Evolutionary conservation across 2,113 vertebrate genomes (phyloP).

Genomic region (Pachyramphus minor): DNA sequence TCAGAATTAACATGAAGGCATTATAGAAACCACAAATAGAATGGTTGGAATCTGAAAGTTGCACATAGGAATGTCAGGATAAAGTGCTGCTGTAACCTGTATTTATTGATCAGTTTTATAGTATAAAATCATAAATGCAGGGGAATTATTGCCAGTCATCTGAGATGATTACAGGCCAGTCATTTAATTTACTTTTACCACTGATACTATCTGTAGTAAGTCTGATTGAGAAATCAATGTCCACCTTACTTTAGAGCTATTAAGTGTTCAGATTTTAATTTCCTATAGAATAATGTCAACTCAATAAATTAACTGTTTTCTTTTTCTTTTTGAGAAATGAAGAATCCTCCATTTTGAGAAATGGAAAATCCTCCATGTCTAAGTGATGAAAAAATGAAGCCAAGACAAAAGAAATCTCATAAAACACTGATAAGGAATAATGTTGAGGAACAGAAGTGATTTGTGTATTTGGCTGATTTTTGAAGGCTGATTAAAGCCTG

Average conservation of each 20-base stretch:
- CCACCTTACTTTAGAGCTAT: not conserved
- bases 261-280: not conserved
- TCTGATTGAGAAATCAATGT: not conserved
- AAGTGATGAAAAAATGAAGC: not conserved
- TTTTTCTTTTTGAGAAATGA: not conserved
- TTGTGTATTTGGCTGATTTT: not conserved
- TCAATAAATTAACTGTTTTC: not conserved
- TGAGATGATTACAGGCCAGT: not conserved
- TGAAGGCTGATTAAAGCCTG: not conserved
- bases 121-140: not conserved
- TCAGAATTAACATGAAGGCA: not conserved
- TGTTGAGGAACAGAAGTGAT: not conserved
- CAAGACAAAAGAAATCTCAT: not conserved
- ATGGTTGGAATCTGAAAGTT: not conserved
- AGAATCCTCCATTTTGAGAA: not conserved
- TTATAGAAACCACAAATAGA: not conserved
- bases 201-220: not conserved
- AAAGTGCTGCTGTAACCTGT: not conserved
- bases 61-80: not conserved
- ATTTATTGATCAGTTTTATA: not conserved
- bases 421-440: not conserved
- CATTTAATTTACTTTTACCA: not conserved
- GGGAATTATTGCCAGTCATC: not conserved
- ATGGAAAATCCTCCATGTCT: not conserved
- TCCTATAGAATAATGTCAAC: not conserved